Base-by-base conservation (phyloP, 2,888 invertebrate species). In the Tetropium fuscum region DNA sequence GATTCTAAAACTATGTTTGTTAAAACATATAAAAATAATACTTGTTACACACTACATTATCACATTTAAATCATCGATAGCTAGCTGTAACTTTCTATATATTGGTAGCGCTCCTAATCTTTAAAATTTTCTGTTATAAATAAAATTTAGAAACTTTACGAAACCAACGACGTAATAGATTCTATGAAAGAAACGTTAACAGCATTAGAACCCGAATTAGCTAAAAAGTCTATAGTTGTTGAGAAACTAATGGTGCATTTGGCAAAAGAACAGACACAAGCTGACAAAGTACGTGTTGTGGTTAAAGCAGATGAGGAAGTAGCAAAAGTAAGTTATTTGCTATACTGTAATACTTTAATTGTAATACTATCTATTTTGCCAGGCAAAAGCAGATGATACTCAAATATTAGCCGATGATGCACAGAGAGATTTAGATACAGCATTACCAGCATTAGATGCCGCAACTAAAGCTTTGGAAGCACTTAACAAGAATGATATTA, bases 401-500 rank as follows among this genome's bases (percentile, higher is more conserved):
- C 90, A 89, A 80, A 85, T 87, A 40, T 87, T 97, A 60, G 95
- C 95, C 11, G 93, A 93, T 60, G 95, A 95, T 77, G 92, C 93
- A 47, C 92, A 95, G 65, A 82, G 83, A 69, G 96, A 96, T 80
- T 83, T 97, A 38, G 93, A 93, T 58, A 88, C 92, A 4, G 96
- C 94, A 0, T 85, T 95, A 82, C 96, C 95, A 0, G 94, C 94
- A 0, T 85, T 96, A 78, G 90, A 93, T 59, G 91, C 91, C 2
- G 94, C 96, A 0, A 89, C 91, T 61, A 90, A 90, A 72, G 94
- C 96, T 0, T 83, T 97, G 0, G 91, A 94, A 74, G 86, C 92
- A 0, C 83, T 97, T 10, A 95, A 94, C 76, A 96, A 96, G 79
- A 91, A 89, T 27, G 96, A 97, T 75, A 94, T 97, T 53, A 92